Base-by-base conservation (phyloP, 2,797 vertebrate genomes). In the Urocyon cinereoargenteus region DNA sequence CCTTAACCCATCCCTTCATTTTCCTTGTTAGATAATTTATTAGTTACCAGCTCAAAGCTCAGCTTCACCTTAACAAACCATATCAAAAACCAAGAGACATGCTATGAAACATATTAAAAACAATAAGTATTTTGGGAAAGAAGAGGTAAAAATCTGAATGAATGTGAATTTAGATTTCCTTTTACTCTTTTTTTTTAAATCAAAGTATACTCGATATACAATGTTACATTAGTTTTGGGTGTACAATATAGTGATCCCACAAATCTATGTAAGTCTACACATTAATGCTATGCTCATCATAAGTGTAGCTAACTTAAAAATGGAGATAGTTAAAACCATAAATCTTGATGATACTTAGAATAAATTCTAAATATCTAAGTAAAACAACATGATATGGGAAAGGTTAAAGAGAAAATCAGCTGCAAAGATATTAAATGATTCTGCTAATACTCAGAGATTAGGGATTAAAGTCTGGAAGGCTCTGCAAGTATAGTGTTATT, bases 351-450 rank as follows among this genome's bases (percentile, higher is more conserved):
- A 55, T 79, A 86, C 15, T 72, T 26, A 40, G 36, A 86, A 75
- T 2, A 45, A 45, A 45, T 45, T 45, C 40, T 45, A 45, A 45
- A 45, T 45, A 45, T 45, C 40, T 45, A 86, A 10, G 11, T 26
- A 59, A 86, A 81, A 81, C 6, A 75, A 22, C 26, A 34, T 59
- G 73, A 51, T 9, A 40, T 59, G 40, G 34, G 19, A 66, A 77
- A 94, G 66, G 14, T n/a, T 57, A 70, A 73, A 66, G 34, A 86
- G 57, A 91, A 91, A 94, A 59, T 77, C 75, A 83, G 22, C 26
- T 59, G 49, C 15, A 21, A 66, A 66, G 34, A 21, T 11, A 55
- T 61, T 68, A 81, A 66, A 68, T 75, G 77, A 83, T 18, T 75
- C 26, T 53, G 45, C 14, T 78, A 77, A 96, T 73, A 45, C 84